phyloP scores from a whole-genome alignment of 64 coral and sea anemone genomes.

The Trachythela sp. region DNA sequence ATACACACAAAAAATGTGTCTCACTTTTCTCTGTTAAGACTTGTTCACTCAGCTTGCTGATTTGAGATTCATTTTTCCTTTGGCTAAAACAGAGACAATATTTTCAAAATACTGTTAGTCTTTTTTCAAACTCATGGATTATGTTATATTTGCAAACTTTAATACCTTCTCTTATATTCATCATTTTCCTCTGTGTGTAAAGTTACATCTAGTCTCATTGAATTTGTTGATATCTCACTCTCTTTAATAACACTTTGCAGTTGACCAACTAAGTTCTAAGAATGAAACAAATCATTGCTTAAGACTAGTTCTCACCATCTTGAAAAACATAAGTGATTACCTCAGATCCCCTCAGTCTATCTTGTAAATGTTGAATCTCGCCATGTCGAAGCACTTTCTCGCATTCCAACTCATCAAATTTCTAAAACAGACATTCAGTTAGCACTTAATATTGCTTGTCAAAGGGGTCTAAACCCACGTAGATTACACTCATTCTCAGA shows the following conservation, averaged over 20 bases:
- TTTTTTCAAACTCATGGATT: neutral
- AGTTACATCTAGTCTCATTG: neutral
- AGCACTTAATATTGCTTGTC: too few species aligned
- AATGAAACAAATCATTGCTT: neutral
- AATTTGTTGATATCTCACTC: neutral
- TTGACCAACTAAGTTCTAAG: neutral
- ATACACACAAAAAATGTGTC: too few species aligned
- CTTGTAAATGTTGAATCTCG: neutral
- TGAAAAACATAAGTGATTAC: neutral
- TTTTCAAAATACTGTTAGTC: neutral
- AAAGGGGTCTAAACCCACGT: neutral
- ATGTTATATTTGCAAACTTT: neutral
- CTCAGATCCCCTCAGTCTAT: neutral
- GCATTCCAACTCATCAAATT: neutral
- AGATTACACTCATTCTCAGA: neutral
- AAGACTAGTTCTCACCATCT: neutral
- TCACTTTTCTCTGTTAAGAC: neutral
- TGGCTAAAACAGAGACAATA: neutral
- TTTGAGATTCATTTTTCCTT: constrained; percentile 2
- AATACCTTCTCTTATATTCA: neutral
- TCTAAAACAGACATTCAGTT: neutral
- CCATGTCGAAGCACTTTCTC: neutral
- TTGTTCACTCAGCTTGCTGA: neutral
- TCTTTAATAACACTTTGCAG: neutral
- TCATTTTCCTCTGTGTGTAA: neutral